phyloP scores from a whole-genome alignment of 2,797 vertebrate species.

The Ciconia nigra region DNA sequence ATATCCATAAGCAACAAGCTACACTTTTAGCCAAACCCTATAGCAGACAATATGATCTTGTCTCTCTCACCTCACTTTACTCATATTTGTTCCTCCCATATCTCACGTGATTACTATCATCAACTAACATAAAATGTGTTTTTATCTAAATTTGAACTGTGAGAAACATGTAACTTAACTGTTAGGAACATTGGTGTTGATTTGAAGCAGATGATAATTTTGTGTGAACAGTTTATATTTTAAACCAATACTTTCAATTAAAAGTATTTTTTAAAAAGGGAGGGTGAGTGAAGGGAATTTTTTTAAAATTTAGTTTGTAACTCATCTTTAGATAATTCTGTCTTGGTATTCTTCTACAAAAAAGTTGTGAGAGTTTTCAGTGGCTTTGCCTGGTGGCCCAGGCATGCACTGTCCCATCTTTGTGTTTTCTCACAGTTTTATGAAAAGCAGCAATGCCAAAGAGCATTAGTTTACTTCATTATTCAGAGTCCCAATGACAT shows the following conservation, averaged over 20 bases:
- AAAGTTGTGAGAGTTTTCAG: background rate
- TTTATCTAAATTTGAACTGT: background rate
- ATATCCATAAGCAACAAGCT: background rate
- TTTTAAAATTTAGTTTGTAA: background rate
- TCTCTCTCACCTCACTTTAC: background rate
- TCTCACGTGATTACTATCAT: background rate
- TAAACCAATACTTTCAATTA: background rate
- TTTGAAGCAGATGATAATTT: background rate
- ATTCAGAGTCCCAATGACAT: background rate
- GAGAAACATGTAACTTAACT: background rate
- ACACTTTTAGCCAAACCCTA: background rate
- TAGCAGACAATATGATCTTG: background rate
- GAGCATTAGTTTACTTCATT: background rate
- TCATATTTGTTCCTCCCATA: background rate
- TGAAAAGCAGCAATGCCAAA: background rate
- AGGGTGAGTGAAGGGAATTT: background rate
- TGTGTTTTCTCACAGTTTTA: background rate
- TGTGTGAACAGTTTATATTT: background rate
- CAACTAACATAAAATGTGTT: background rate
- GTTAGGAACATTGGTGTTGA: background rate
- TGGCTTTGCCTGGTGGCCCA: background rate
- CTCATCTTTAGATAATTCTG: background rate
- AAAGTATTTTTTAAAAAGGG: background rate
- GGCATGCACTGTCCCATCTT: background rate
- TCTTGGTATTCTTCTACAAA: background rate